These are phyloP conservation scores for Bubalus kerabau DNA, from an alignment of 2,113 vertebrate genomes.

Conservation along the genomic window DNA sequence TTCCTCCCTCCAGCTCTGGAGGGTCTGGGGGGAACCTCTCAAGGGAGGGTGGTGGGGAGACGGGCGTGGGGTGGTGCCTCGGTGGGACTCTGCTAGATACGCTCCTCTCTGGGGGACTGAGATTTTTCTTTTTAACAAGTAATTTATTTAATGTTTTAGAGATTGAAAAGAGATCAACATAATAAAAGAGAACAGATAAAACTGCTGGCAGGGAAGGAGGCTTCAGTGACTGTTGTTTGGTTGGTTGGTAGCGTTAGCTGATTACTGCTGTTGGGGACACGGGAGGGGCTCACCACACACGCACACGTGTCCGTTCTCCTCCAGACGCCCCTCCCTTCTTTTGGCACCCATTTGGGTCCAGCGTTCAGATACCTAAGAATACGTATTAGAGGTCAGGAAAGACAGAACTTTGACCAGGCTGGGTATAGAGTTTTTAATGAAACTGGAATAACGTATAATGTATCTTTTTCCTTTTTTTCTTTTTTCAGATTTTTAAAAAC, in stretches of 20 bases:
- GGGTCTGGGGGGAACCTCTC: not conserved
- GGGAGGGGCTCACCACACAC: not conserved
- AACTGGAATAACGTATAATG: not conserved
- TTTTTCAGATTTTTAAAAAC: not conserved
- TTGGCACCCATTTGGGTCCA: not conserved
- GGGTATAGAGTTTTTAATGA: not conserved
- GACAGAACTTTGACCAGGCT: not conserved
- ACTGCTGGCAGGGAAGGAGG: not conserved
- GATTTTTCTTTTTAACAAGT: not conserved
- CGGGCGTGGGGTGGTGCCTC: accelerated
- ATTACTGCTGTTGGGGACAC: accelerated
- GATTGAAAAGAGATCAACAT: not conserved
- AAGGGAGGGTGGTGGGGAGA: not conserved
- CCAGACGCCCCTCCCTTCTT: not conserved
- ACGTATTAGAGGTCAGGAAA: not conserved
- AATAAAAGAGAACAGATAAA: not conserved
- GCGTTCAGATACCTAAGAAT: not conserved
- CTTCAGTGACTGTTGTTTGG: not conserved
- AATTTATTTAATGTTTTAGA: not conserved
- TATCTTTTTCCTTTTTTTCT: not conserved
- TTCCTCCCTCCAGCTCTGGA: not conserved
- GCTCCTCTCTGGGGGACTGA: not conserved
- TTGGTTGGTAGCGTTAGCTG: not conserved
- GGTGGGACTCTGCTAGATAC: accelerated
- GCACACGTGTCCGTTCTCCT: accelerated